Conservation (phyloP, 2,888 invertebrate species). For the Ophion ventricosus region DNA sequence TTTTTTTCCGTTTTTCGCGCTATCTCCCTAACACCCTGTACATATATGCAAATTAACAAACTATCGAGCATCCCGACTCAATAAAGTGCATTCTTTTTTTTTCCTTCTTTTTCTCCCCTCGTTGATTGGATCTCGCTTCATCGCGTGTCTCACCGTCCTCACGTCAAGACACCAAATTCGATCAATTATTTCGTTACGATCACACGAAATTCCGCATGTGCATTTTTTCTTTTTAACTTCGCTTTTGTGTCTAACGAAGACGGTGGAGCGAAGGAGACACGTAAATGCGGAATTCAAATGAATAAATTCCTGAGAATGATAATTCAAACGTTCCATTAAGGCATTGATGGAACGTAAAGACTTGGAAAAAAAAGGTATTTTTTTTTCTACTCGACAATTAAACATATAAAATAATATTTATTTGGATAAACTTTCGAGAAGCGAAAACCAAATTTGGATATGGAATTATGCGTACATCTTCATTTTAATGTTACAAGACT, state of each 20-base stretch:
- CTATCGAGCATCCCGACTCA: not conserved
- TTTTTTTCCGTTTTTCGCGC: too few species aligned
- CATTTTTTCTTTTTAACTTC: not conserved
- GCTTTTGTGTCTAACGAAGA: not conserved
- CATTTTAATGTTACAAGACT: too few species aligned
- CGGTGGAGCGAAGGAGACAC: not conserved
- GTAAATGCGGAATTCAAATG: slow-evolving; percentile 12
- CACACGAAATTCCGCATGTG: not conserved
- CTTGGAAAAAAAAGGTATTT: too few species aligned
- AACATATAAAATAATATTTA: too few species aligned
- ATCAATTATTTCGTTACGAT: not conserved
- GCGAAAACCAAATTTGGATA: too few species aligned
- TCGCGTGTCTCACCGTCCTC: not conserved
- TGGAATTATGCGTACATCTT: too few species aligned
- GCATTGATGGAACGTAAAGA: too few species aligned
- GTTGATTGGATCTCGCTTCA: not conserved
- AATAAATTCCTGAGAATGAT: slow-evolving; percentile 22
- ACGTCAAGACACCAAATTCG: slow-evolving; percentile 19
- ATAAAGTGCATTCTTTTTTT: slow-evolving; percentile 5
- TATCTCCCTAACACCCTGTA: too few species aligned
- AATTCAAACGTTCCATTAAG: slow-evolving; percentile 22
- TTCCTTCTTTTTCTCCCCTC: slow-evolving; percentile 8
- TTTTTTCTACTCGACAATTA: too few species aligned
- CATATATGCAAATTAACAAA: not conserved
- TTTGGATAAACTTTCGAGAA: too few species aligned